Base-by-base conservation (phyloP, 1,140 invertebrate genomes). In the Drosophila persimilis region DNA sequence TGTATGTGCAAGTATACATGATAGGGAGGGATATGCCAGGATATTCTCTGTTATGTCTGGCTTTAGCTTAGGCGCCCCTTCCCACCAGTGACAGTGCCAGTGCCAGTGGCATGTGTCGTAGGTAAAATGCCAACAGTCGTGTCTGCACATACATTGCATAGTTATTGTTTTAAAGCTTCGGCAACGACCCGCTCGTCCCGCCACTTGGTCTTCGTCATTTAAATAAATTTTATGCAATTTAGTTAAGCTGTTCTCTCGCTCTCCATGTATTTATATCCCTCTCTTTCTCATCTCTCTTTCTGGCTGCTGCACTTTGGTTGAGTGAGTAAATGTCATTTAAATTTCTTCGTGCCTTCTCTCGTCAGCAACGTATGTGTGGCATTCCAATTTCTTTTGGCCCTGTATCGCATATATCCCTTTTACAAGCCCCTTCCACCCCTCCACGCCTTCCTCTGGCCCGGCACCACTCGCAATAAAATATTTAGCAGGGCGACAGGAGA, bases 171-270 rank as follows among this genome's bases (percentile, higher is more conserved):
- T 86, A 88, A 86, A 86, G 83, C 83, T 72, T 83, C 80, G 71
- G 60, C 60, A 55, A 50, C 35, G 5, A 35, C 51, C 46, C 46
- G 6, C 9, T n/a, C n/a, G 1, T 35, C 20, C 39, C 62, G n/a
- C 31, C 65, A 54, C 48, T 46, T 47, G 59, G 26, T 51, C 31
- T 44, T 6, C 56, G 69, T 81, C 78, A 89, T 88, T 88, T 88
- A 88, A 88, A 88, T 88, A 88, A 88, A 88, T 88, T 88, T 88
- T 88, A 88, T 88, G 83, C 83, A 88, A 88, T 89, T 88, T 88
- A 88, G 83, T 83, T 88, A 88, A 88, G 83, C 83, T 88, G 79
- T 73, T 70, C 39, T 20, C 20, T 43, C 63, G 6, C 45, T 1
- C 35, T 15, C 29, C 8, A 8, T 29, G 29, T 29, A 9, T 20